phyloP scores from a whole-genome alignment of 2,113 vertebrate species.

The Perca schrenkii region DNA sequence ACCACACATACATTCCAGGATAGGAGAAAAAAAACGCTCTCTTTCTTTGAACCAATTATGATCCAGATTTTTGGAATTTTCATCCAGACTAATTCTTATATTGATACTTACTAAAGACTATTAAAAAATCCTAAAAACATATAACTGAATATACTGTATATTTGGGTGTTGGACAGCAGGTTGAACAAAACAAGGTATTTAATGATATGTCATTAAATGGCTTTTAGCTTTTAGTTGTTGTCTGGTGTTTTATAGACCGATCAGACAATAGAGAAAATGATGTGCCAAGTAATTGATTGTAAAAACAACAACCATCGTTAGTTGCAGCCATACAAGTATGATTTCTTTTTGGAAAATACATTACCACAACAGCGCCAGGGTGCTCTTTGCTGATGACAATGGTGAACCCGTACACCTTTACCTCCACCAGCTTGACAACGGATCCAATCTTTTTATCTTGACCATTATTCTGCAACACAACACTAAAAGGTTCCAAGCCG shows the following conservation, averaged over 20 bases:
- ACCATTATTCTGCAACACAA: slow-evolving; percentile 80
- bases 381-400: slow-evolving; percentile 58
- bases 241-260: background rate
- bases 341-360: background rate
- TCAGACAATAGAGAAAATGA: background rate
- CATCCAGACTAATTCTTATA: too few species aligned
- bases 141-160: background rate
- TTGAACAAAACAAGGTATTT: background rate
- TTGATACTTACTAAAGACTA: background rate
- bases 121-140: background rate
- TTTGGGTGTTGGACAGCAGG: background rate
- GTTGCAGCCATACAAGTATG: background rate
- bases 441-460: slow-evolving; percentile 46
- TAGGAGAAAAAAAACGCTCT: too few species aligned
- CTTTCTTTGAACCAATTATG: too few species aligned
- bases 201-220: background rate
- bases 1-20: too few species aligned
- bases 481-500: slow-evolving; percentile 78
- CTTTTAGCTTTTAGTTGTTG: background rate
- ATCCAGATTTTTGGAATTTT: too few species aligned
- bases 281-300: background rate
- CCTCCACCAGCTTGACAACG: slow-evolving; percentile 68
- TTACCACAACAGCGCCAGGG: slow-evolving; percentile 59
- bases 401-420: slow-evolving; percentile 78
- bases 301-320: background rate